phyloP scores from a whole-genome alignment of 2,113 vertebrate genomes.

The Onychostruthus taczanowskii region DNA sequence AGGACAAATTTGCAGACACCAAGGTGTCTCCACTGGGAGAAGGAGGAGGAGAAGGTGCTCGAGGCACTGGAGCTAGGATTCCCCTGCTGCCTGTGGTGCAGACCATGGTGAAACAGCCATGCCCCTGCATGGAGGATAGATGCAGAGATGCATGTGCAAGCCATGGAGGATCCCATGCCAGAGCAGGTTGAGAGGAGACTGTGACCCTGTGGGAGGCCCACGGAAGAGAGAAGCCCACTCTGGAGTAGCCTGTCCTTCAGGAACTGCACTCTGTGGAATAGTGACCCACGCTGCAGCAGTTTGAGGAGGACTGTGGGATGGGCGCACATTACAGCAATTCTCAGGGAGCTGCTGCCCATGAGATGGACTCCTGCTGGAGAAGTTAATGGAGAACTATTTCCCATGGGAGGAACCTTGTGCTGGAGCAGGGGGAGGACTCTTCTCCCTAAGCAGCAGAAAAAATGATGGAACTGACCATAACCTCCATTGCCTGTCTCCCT shows the following conservation, averaged over 20 bases:
- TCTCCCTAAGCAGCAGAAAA: neutral
- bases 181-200: neutral
- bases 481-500: neutral
- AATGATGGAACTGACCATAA: neutral
- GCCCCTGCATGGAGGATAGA: neutral
- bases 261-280: neutral
- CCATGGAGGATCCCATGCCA: neutral
- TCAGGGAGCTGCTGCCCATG: neutral
- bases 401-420: neutral
- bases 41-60: neutral
- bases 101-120: neutral
- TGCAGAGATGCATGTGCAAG: neutral
- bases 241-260: neutral
- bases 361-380: neutral
- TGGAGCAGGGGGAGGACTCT: neutral
- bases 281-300: accelerated
- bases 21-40: neutral
- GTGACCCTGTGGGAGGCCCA: accelerated
- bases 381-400: neutral
- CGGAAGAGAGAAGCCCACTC: neutral
- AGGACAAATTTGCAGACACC: neutral
- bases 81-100: accelerated
- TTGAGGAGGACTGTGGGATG: neutral
- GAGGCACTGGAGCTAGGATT: neutral
- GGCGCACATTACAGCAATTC: neutral